Evolutionary conservation across 2,888 invertebrate genomes (phyloP).

Genomic region (Unio pictorum): DNA sequence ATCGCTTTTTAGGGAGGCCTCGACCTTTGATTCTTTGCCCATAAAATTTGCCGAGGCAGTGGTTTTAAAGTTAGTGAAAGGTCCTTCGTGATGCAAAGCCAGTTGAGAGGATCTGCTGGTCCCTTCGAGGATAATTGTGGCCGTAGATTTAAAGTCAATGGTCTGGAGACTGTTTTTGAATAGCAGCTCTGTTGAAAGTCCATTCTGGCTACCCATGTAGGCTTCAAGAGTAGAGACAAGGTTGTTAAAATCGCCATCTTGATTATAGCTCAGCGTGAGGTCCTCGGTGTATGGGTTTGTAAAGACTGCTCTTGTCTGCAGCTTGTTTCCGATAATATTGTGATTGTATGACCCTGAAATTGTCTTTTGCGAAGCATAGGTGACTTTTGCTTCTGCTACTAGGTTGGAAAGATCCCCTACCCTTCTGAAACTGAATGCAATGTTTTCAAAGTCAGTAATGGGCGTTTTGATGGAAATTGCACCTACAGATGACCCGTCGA

Average conservation of each 20-base stretch:
- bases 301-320: conserved; percentile 10
- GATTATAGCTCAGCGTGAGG: conserved; percentile 2
- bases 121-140: conserved; percentile 8
- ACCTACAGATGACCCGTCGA: too few relatives aligned
- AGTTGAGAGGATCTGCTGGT: conserved; percentile 18
- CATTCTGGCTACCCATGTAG: too few relatives aligned
- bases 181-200: too few relatives aligned
- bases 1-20: conserved; percentile 22
- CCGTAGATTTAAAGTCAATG: conserved; percentile 10
- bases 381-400: too few relatives aligned
- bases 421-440: too few relatives aligned
- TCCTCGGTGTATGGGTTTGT: conserved; percentile 33
- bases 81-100: conserved; percentile 30
- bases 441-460: too few relatives aligned
- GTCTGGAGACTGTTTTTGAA: conserved; percentile 3
- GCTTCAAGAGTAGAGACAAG: too few relatives aligned
- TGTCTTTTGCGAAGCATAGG: conserved; percentile 5
- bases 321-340: conserved; percentile 4
- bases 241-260: too few relatives aligned
- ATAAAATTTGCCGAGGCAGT: conserved; percentile 7
- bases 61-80: conserved; percentile 25
- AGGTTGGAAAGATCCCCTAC: too few relatives aligned
- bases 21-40: conserved; percentile 12
- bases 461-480: too few relatives aligned
- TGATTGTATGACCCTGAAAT: conserved; percentile 17